Base-by-base conservation (phyloP, 1,140 invertebrate species). In the Leptinotarsa defecta region DNA sequence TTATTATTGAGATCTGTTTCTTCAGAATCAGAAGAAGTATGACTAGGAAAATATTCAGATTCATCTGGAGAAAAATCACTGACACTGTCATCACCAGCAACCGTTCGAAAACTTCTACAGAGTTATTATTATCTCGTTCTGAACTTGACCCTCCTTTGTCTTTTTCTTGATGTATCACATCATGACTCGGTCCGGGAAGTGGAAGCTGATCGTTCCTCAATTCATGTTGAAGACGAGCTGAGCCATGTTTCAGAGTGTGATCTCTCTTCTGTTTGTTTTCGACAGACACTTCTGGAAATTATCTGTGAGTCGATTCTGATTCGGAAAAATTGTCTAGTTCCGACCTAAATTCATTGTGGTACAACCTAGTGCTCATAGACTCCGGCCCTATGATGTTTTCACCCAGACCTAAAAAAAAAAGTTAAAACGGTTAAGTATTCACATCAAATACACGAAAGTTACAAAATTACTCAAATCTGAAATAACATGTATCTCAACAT, bases 21-120 rank as follows among this genome's bases (percentile, higher is more conserved):
- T n/a, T 19, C n/a, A 34, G 69, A 71, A 71, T 34, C 69, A 52
- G 69, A 71, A 15, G 48, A 71, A 71, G 13, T 49, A 62, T 62
- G n/a, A 71, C 69, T 71, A 49, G 69, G 69, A 22, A 71, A 15
- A n/a, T 71, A 71, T 71, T 71, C 69, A 19, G 48, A 71, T 71
- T n/a, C 48, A 71, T 71, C 69, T 48, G 69, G 69, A 71, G 69
- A 71, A 71, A 71, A 71, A 71, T 71, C 69, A 71, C 43, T 71
- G 48, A 71, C 1, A 48, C 22, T 71, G 17, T 71, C 48, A 48
- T n/a, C 22, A 20, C 57, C 19, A 20, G 17, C 19, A 62, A n/a
- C 57, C 57, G 17, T 20, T 62, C 17, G 19, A 62, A 62, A 62
- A 62, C 17, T n/a, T 62, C 57, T n/a, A 62, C 17, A 71, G 6